Evolutionary conservation across 2,797 vertebrate genomes (phyloP), one percentile per base, ranked within the genome.

Genomic region (Borostomias antarcticus): DNA sequence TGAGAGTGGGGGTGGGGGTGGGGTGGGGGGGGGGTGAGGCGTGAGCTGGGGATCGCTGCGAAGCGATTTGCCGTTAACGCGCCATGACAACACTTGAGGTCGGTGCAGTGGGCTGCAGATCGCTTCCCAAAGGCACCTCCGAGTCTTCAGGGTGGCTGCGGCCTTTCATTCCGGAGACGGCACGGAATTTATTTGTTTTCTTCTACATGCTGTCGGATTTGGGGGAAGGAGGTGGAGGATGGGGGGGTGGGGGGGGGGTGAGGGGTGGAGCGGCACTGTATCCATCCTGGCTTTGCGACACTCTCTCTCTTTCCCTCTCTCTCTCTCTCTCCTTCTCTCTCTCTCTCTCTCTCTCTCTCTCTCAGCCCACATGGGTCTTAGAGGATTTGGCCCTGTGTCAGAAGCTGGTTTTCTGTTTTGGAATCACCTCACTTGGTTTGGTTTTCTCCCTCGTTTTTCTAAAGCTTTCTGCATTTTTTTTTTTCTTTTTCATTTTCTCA

Each of bases 11-110:
- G 10, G 5, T n/a, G 19, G n/a, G 62, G 35, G 33, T 28, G 6
- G 53, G 25, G 33, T 13, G 60, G 73, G 48, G 19, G 62, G 74
- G 51, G 71, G 78, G n/a, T n/a, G n/a, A n/a, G n/a, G n/a, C n/a
- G n/a, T n/a, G n/a, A n/a, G n/a, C n/a, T n/a, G n/a, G n/a, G n/a
- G n/a, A n/a, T n/a, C n/a, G n/a, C 68, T 73, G 84, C 82, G 80
- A 85, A 88, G 78, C 78, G 82, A 82, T 90, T 88, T 88, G 81
- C 73, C 73, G 63, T 82, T 89, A 87, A 89, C 83, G 68, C 75
- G 57, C 85, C 81, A 68, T 89, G 87, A 89, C 80, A 80, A 81
- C 88, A 86, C 86, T 90, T 79, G 79, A 91, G 85, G 79, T 74
- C 59, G 30, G 80, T 72, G 76, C 79, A 73, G 78, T 73, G 73